Percentiles rank a stretch among this genome's conserved stretches.
Conservation (phyloP, 2,797 vertebrate genomes). For the Danio albolineatus region DNA sequence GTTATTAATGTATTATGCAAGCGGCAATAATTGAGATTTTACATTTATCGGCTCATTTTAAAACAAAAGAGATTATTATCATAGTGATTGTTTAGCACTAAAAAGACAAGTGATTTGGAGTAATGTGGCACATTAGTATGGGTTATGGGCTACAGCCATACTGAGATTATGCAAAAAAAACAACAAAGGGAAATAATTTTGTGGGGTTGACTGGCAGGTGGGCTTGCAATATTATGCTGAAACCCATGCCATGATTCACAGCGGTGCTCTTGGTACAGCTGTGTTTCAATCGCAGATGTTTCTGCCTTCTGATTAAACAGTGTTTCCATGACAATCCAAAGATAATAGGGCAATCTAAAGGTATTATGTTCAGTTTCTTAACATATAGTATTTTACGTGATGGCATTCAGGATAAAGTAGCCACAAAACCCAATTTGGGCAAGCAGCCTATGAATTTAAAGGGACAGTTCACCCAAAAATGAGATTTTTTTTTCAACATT, state of each 20-base stretch:
- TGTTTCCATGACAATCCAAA: slow-evolving; percentile 48
- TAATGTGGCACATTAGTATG: slow-evolving; percentile 20
- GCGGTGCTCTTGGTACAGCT: slow-evolving; percentile 17
- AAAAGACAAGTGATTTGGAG: neutral
- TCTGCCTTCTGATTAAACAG: neutral
- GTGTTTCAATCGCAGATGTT: slow-evolving; percentile 19
- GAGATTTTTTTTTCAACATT: too few species aligned
- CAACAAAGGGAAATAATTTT: neutral
- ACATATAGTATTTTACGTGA: neutral
- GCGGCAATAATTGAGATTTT: neutral
- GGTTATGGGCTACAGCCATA: slow-evolving; percentile 7
- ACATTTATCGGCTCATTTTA: slow-evolving; percentile 15
- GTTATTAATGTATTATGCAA: neutral
- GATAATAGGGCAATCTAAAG: neutral
- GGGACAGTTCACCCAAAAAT: too few species aligned
- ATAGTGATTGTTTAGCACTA: neutral
- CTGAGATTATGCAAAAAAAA: neutral
- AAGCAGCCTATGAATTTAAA: neutral
- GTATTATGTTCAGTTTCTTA: slow-evolving; percentile 8
- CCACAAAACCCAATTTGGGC: neutral
- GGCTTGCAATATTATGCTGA: neutral
- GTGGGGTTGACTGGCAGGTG: neutral
- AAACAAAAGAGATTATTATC: neutral
- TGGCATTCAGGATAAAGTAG: neutral
- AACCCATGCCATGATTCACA: neutral